These are phyloP conservation scores for Himalopsyche tibetana DNA, from an alignment of 2,888 invertebrate species.

Conservation along the genomic window DNA sequence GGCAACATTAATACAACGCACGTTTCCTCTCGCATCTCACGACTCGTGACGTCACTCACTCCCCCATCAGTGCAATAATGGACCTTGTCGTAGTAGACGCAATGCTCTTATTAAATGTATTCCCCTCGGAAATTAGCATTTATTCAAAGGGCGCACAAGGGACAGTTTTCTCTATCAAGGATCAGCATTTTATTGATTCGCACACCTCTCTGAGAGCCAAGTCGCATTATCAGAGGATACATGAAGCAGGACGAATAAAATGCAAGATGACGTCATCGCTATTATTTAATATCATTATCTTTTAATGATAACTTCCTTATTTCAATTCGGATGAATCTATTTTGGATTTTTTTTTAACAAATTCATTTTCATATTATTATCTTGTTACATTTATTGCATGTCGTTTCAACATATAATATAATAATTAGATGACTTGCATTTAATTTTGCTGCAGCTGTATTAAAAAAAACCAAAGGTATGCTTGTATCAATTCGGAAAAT, in stretches of 20 bases:
- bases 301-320: too few species aligned
- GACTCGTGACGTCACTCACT: slow-evolving; percentile 9
- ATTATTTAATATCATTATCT: too few species aligned
- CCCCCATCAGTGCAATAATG: slow-evolving; percentile 34
- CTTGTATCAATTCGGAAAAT: too few species aligned
- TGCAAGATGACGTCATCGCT: neutral
- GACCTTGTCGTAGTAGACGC: neutral
- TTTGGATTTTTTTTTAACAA: too few species aligned
- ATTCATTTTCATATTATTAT: too few species aligned
- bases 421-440: too few species aligned
- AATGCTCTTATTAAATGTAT: neutral
- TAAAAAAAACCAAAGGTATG: too few species aligned
- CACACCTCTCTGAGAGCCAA: slow-evolving; percentile 45
- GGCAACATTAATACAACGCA: neutral
- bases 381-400: too few species aligned
- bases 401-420: too few species aligned
- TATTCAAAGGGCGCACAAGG: neutral
- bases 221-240: slow-evolving; percentile 4
- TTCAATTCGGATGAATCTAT: too few species aligned
- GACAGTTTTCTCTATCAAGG: neutral
- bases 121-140: neutral
- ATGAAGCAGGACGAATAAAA: slow-evolving; percentile 39
- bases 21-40: neutral
- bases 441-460: too few species aligned
- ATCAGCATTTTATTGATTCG: slow-evolving; percentile 53